These are phyloP conservation scores for Zaprionus lineosus DNA, from an alignment of 2,888 invertebrate species.

Conservation along the genomic window DNA sequence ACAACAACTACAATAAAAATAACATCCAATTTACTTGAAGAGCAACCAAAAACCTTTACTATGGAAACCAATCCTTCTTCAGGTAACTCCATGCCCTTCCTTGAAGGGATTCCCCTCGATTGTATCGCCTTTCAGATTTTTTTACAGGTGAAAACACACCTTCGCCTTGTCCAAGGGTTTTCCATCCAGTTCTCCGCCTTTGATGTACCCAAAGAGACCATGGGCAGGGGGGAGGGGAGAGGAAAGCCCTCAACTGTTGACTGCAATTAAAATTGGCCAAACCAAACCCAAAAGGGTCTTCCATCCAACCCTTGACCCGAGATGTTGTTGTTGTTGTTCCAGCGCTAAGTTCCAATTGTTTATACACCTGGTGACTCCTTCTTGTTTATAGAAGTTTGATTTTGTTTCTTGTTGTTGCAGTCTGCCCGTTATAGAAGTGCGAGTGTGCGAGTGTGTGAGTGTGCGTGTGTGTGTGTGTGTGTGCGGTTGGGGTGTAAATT, in stretches of 20 bases:
- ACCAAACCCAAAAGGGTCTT: neutral
- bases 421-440: neutral
- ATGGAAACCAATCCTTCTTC: neutral
- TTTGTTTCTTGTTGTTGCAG: slow-evolving; percentile 59
- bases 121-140: slow-evolving; percentile 14
- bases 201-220: too few relatives aligned
- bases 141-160: neutral
- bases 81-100: neutral
- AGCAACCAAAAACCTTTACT: too few relatives aligned
- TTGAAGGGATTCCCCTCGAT: neutral
- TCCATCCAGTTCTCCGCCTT: too few relatives aligned
- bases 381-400: slow-evolving; percentile 67
- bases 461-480: neutral
- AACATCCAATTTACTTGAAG: too few relatives aligned
- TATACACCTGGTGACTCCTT: slow-evolving; percentile 66
- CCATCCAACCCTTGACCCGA: neutral
- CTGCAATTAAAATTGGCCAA: neutral
- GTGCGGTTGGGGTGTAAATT: slow-evolving; percentile 3
- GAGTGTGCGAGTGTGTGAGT: neutral
- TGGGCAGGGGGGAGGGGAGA: neutral
- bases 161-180: slow-evolving; percentile 2
- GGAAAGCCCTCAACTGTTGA: slow-evolving; percentile 14
- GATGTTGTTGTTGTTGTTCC: slow-evolving; percentile 20
- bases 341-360: slow-evolving; percentile 40
- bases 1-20: too few relatives aligned